These are phyloP conservation scores for Tetragnatha versicolor DNA, from an alignment of 1,140 invertebrate genomes.

Conservation along the genomic window DNA sequence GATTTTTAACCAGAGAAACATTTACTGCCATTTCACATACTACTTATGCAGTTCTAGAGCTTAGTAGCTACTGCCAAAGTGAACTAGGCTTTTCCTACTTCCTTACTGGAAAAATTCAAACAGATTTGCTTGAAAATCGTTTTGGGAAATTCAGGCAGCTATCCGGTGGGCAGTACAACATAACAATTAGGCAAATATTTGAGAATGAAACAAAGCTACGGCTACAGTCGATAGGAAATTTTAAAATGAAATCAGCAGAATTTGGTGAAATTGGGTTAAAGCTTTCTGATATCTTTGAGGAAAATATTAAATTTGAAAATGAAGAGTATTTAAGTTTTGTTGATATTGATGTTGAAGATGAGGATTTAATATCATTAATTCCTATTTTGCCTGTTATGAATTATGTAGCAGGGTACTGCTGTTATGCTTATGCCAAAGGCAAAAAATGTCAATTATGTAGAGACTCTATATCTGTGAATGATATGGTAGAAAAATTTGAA, in stretches of 20 bases:
- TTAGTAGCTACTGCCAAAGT: conserved; percentile 12
- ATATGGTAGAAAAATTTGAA: not conserved
- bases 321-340: not conserved
- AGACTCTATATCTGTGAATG: not conserved
- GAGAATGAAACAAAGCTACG: conserved; percentile 25
- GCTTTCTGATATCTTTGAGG: not conserved
- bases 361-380: not conserved
- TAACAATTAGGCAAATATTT: conserved; percentile 45
- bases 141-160: conserved; percentile 46
- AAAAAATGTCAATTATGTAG: not conserved
- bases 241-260: not conserved
- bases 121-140: conserved; percentile 35
- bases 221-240: not conserved
- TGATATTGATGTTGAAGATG: not conserved
- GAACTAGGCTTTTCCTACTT: conserved; percentile 10
- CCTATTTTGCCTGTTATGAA: not conserved
- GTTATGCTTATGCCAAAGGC: not conserved
- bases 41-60: conserved; percentile 38
- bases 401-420: not conserved
- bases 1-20: not conserved
- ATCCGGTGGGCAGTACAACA: conserved; percentile 17
- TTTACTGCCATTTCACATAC: not conserved
- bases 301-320: not conserved
- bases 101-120: conserved; percentile 46
- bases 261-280: not conserved